A percentile compares a stretch with the other conserved stretches of the same genome.
Evolutionary conservation across 2,888 invertebrate genomes (phyloP).

Genomic region (Plusia festucae): DNA sequence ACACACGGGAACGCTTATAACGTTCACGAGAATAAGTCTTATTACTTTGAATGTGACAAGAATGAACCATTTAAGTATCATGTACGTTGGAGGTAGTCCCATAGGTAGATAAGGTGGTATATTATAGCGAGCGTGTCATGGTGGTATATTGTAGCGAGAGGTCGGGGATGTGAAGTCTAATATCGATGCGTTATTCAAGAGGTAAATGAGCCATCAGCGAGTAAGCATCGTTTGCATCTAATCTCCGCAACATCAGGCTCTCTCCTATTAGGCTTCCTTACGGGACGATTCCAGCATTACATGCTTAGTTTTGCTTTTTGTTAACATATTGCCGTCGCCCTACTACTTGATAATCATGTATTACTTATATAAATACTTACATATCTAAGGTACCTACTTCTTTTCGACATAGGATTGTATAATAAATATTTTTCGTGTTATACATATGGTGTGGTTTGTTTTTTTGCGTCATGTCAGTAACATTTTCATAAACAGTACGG

Average conservation of each 20-base stretch:
- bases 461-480: slow-evolving; percentile 22
- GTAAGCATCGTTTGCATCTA: slow-evolving; percentile 86
- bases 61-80: slow-evolving; percentile 25
- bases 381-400: slow-evolving; percentile 32
- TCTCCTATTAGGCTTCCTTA: slow-evolving; percentile 60
- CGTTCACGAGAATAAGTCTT: not conserved
- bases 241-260: slow-evolving; percentile 79
- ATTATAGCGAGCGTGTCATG: too few relatives aligned
- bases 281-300: slow-evolving; percentile 68
- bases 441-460: slow-evolving; percentile 14
- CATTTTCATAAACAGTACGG: slow-evolving; percentile 21
- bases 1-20: too few relatives aligned
- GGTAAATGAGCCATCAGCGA: slow-evolving; percentile 86
- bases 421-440: slow-evolving; percentile 27
- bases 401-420: slow-evolving; percentile 29
- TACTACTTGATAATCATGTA: too few relatives aligned
- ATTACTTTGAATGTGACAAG: slow-evolving; percentile 29
- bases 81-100: too few relatives aligned
- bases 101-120: slow-evolving; percentile 21
- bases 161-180: slow-evolving; percentile 66
- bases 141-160: slow-evolving; percentile 31
- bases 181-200: slow-evolving; percentile 85
- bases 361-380: too few relatives aligned
- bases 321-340: too few relatives aligned
- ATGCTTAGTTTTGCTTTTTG: too few relatives aligned